Percentiles rank a stretch among this genome's conserved stretches.
These are phyloP conservation scores for Axinella damicornis DNA, from an alignment of 37 sponge, comb jelly and placozoan species.

Conservation along the genomic window DNA sequence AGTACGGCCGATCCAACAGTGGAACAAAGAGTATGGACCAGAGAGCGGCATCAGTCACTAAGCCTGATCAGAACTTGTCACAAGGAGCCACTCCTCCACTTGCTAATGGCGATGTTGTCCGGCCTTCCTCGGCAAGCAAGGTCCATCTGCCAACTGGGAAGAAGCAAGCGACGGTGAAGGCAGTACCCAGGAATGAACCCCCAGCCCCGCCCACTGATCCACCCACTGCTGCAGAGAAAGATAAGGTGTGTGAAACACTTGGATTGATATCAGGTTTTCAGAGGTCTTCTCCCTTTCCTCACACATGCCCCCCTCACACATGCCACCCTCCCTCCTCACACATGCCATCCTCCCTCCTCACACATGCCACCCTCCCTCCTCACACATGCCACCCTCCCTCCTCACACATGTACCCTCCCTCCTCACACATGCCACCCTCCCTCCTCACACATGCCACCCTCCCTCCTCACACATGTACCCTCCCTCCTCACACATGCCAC, in stretches of 20 bases:
- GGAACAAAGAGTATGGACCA: constrained; percentile 3
- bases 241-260: constrained; percentile 8
- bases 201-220: constrained; percentile 16
- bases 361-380: neutral
- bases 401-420: no score
- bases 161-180: constrained; percentile 61
- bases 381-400: no score
- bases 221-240: constrained; percentile 8
- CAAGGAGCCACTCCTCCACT: neutral
- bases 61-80: neutral
- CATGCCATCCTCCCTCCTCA: neutral
- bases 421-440: no score
- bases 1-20: neutral
- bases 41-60: neutral
- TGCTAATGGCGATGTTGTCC: constrained; percentile 33
- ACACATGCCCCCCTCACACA: no score
- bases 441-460: no score
- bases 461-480: no score
- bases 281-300: no score
- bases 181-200: constrained; percentile 49
- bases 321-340: neutral
- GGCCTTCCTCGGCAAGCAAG: constrained; percentile 29
- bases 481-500: no score
- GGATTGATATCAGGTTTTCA: no score
- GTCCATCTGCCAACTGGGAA: constrained; percentile 38